phyloP scores from a whole-genome alignment of 2,888 invertebrate genomes.

The Limnephilus rhombicus region DNA sequence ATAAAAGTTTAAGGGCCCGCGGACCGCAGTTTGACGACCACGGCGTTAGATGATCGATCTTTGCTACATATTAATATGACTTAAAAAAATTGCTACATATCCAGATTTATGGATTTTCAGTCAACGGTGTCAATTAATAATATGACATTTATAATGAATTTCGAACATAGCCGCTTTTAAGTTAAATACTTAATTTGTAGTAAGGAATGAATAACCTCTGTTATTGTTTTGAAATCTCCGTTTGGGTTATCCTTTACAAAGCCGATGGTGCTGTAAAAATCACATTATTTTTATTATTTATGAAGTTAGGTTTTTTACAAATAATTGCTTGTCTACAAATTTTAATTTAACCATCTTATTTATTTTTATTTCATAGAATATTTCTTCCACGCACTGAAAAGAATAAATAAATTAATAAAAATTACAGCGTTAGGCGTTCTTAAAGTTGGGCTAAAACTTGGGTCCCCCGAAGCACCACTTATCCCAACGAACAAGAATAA shows the following conservation, averaged over 20 bases:
- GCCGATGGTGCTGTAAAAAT: not conserved
- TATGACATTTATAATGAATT: too few species aligned
- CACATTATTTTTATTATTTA: not conserved
- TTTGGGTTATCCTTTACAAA: not conserved
- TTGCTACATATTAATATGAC: not conserved
- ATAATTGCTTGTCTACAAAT: not conserved
- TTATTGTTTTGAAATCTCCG: too few species aligned
- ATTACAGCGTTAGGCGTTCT: conserved; percentile 3
- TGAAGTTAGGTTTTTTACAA: not conserved
- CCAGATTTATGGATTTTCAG: too few species aligned
- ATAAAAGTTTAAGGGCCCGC: too few species aligned
- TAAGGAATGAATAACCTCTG: not conserved
- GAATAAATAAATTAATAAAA: not conserved
- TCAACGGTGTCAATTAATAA: too few species aligned
- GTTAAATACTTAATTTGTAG: not conserved
- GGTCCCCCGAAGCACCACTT: conserved; percentile 20
- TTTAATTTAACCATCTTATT: not conserved
- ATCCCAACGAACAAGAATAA: conserved; percentile 16
- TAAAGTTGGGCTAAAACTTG: not conserved
- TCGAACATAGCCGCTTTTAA: not conserved
- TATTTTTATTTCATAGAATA: not conserved
- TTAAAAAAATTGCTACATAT: too few species aligned
- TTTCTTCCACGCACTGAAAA: conserved; percentile 1
- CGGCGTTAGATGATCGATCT: too few species aligned
- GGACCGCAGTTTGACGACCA: too few species aligned